Percentiles rank a stretch among this genome's conserved stretches.
phyloP scores from a whole-genome alignment of 2,888 invertebrate genomes.

The Heliconius ethilla region DNA sequence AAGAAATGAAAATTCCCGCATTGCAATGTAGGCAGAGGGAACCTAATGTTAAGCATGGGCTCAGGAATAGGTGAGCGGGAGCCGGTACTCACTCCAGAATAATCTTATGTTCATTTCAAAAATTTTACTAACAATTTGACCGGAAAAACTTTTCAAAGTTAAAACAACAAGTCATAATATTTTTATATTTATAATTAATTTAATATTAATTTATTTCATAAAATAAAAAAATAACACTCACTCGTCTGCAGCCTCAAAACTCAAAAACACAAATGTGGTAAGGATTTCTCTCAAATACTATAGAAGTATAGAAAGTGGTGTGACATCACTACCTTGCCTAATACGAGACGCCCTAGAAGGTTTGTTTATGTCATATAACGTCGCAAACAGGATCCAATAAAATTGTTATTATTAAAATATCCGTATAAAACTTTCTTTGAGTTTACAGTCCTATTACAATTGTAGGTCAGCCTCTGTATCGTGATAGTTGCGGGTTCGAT shows the following conservation, averaged over 20 bases:
- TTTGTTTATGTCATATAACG: constrained; percentile 45
- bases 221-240: constrained; percentile 23
- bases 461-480: too few relatives aligned
- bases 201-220: background rate
- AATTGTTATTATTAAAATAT: background rate
- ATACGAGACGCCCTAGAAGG: constrained; percentile 37
- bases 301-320: constrained; percentile 56
- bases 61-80: too few relatives aligned
- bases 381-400: constrained; percentile 32
- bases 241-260: constrained; percentile 39
- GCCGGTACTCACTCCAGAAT: too few relatives aligned
- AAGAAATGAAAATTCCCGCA: too few relatives aligned
- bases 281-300: constrained; percentile 38
- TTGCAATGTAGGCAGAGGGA: too few relatives aligned
- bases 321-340: constrained; percentile 52
- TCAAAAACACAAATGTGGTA: constrained; percentile 36
- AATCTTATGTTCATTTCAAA: too few relatives aligned
- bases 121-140: too few relatives aligned
- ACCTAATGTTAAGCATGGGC: too few relatives aligned
- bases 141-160: too few relatives aligned
- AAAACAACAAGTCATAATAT: too few relatives aligned
- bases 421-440: background rate
- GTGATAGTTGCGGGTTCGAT: too few relatives aligned
- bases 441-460: too few relatives aligned
- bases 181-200: background rate